These are phyloP conservation scores for Vicugna pacos DNA, from an alignment of 2,113 vertebrate species.

Conservation along the genomic window DNA sequence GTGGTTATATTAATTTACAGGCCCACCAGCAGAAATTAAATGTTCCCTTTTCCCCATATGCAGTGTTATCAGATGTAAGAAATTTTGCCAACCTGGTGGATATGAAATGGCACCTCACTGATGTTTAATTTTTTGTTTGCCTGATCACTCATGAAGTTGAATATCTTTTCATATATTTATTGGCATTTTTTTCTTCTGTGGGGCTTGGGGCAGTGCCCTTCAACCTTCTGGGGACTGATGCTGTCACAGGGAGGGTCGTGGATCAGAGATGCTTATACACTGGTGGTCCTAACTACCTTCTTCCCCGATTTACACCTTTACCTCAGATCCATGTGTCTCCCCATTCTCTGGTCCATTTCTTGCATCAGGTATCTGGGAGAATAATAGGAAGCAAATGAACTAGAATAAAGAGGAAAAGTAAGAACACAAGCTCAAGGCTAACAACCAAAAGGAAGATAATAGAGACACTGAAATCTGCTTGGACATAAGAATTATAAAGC, in stretches of 20 bases:
- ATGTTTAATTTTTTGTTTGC: constrained; percentile 24
- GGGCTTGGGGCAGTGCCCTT: not conserved
- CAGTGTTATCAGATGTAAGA: not conserved
- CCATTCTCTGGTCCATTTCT: not conserved
- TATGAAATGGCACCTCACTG: not conserved
- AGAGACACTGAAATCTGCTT: not conserved
- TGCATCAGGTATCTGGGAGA: not conserved
- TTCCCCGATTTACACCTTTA: not conserved
- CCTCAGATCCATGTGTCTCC: not conserved
- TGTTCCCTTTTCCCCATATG: not conserved
- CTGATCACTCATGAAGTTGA: not conserved
- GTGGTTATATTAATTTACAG: not conserved
- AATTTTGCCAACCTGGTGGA: not conserved
- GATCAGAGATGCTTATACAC: too few relatives aligned
- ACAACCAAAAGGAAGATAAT: not conserved
- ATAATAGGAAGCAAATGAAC: not conserved
- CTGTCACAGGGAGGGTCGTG: not conserved
- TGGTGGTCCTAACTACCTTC: not conserved
- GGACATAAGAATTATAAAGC: not conserved
- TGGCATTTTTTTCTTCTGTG: not conserved
- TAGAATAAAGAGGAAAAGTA: not conserved
- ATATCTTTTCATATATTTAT: not conserved
- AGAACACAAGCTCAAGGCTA: not conserved
- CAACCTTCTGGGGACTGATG: not conserved
- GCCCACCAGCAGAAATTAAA: not conserved